phyloP scores from a whole-genome alignment of 2,113 vertebrate species.

The Mohoua ochrocephala region DNA sequence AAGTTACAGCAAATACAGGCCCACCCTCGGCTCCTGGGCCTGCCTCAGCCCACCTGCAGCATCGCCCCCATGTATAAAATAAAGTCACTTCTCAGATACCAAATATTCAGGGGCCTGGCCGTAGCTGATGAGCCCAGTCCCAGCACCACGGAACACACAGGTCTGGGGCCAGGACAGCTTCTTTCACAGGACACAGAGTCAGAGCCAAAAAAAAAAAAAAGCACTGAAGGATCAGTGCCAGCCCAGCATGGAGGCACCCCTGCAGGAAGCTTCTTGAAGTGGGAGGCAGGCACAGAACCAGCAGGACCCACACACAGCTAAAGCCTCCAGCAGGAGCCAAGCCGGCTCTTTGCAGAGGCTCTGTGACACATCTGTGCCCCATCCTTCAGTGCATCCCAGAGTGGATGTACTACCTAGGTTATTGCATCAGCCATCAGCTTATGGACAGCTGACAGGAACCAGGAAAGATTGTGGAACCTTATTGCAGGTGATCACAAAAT shows the following conservation, averaged over 20 bases:
- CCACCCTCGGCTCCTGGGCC: neutral
- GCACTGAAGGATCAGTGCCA: neutral
- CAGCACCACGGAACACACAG: neutral
- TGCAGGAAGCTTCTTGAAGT: neutral
- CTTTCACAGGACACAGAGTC: neutral
- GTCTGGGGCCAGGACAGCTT: neutral
- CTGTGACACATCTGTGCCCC: neutral
- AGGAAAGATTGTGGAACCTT: neutral
- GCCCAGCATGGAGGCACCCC: neutral
- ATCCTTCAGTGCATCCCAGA: neutral
- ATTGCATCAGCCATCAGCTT: neutral
- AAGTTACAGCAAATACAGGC: neutral
- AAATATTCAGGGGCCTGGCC: neutral
- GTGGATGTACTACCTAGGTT: neutral
- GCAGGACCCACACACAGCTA: neutral
- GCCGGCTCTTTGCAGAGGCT: neutral
- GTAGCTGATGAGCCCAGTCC: accelerated
- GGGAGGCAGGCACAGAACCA: neutral
- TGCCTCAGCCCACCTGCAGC: neutral
- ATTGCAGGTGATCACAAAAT: neutral
- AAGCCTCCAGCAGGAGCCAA: neutral
- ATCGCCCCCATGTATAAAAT: accelerated
- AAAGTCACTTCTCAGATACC: neutral
- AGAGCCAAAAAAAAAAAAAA: neutral
- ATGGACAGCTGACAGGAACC: neutral